phyloP scores from a whole-genome alignment of 2,888 invertebrate genomes.

The Alviniconcha strummeri region DNA sequence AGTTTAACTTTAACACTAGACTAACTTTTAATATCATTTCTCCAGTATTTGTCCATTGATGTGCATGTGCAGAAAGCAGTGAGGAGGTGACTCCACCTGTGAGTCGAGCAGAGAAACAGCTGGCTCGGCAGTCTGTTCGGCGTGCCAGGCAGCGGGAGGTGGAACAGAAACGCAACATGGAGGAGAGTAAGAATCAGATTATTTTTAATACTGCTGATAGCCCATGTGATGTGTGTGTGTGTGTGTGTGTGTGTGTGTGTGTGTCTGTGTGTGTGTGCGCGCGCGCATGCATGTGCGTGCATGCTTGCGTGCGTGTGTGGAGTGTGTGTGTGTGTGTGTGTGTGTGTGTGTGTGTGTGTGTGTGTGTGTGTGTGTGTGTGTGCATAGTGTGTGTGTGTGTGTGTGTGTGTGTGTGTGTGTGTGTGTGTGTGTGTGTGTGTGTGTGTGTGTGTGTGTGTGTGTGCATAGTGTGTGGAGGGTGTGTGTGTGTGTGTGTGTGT shows the following conservation, averaged over 20 bases:
- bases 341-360: neutral
- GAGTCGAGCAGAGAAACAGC: conserved; percentile 53
- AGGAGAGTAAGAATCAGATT: conserved; percentile 49
- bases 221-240: neutral
- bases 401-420: neutral
- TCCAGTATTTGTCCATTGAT: neutral
- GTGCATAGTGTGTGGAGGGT: neutral
- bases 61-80: neutral
- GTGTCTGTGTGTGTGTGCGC: neutral
- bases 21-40: neutral
- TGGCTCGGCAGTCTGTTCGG: conserved; percentile 53
- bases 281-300: too few relatives aligned
- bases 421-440: too few relatives aligned
- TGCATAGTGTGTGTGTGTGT: neutral
- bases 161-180: conserved; percentile 53
- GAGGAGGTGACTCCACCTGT: conserved; percentile 31
- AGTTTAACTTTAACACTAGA: neutral
- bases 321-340: neutral
- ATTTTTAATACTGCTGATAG: too few relatives aligned
- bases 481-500: too few relatives aligned
- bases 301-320: neutral
- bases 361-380: neutral
- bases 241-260: neutral
- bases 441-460: neutral
- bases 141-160: conserved; percentile 53